A percentile compares a stretch with the other conserved stretches of the same genome.
Evolutionary conservation across 2,888 invertebrate species (phyloP).

Genomic region (Cordilura impudica): DNA sequence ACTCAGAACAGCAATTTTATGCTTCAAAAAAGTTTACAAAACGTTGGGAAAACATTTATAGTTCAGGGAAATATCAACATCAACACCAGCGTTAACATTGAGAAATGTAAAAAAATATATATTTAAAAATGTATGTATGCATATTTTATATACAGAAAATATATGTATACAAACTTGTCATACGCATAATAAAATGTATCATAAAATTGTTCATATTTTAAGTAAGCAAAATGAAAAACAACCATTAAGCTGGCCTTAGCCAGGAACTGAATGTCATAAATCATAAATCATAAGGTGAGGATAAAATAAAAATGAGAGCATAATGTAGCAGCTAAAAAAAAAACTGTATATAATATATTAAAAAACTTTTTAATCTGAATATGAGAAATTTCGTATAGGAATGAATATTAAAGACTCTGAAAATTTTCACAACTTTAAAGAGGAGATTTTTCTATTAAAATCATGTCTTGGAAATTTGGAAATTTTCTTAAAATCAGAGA

Average conservation of each 20-base stretch:
- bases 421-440: too few relatives aligned
- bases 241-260: background rate
- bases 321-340: background rate
- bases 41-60: background rate
- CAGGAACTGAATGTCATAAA: background rate
- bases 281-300: too few relatives aligned
- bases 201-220: background rate
- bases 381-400: too few relatives aligned
- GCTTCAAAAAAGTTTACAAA: background rate
- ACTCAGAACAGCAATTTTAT: background rate
- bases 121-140: background rate
- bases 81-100: background rate
- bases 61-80: background rate
- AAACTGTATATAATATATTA: background rate
- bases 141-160: background rate
- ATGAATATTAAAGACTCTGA: too few relatives aligned
- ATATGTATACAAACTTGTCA: background rate
- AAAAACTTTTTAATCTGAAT: too few relatives aligned
- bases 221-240: background rate
- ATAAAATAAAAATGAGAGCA: background rate
- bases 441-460: too few relatives aligned
- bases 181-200: background rate
- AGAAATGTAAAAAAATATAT: background rate
- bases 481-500: too few relatives aligned
- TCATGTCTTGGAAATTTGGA: too few relatives aligned